A percentile compares a stretch with the other conserved stretches of the same genome.
Conservation (phyloP, 2,888 invertebrate genomes). For the Halocaridina rubra region DNA sequence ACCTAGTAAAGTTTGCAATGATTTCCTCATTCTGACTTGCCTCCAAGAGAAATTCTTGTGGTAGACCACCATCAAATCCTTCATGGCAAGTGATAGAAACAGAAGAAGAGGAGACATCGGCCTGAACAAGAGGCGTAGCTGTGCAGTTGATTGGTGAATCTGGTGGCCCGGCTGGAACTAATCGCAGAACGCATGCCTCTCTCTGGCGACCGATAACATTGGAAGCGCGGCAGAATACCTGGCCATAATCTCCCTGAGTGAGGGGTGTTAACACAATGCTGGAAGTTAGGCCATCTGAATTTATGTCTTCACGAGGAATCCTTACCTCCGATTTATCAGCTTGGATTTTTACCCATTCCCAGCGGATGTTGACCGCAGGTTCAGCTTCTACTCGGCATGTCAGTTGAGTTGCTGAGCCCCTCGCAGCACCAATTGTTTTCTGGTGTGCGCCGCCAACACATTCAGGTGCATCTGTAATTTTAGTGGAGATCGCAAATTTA, state of each 20-base stretch:
- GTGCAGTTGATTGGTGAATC: slow-evolving; percentile 59
- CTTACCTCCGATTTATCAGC: slow-evolving; percentile 67
- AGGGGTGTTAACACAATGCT: slow-evolving; percentile 43
- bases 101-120: not conserved
- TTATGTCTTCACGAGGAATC: slow-evolving; percentile 77
- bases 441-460: slow-evolving; percentile 1
- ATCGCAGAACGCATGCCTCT: slow-evolving; percentile 32
- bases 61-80: slow-evolving; percentile 59
- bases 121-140: not conserved
- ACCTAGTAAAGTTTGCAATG: slow-evolving; percentile 55
- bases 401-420: slow-evolving; percentile 35
- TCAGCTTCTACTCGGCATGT: slow-evolving; percentile 55
- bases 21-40: slow-evolving; percentile 40
- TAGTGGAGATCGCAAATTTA: no score
- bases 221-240: slow-evolving; percentile 45
- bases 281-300: slow-evolving; percentile 31
- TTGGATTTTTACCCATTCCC: slow-evolving; percentile 77
- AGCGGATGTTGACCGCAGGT: slow-evolving; percentile 81
- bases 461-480: slow-evolving; percentile 39
- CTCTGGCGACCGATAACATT: slow-evolving; percentile 44
- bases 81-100: slow-evolving; percentile 41
- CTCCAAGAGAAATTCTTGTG: slow-evolving; percentile 50
- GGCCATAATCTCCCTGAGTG: slow-evolving; percentile 43
- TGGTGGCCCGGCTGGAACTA: slow-evolving; percentile 57
- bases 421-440: slow-evolving; percentile 30